Evolutionary conservation across 2,888 invertebrate species (phyloP), one percentile per base, ranked within the genome.

Genomic region (Tenthredo livida): DNA sequence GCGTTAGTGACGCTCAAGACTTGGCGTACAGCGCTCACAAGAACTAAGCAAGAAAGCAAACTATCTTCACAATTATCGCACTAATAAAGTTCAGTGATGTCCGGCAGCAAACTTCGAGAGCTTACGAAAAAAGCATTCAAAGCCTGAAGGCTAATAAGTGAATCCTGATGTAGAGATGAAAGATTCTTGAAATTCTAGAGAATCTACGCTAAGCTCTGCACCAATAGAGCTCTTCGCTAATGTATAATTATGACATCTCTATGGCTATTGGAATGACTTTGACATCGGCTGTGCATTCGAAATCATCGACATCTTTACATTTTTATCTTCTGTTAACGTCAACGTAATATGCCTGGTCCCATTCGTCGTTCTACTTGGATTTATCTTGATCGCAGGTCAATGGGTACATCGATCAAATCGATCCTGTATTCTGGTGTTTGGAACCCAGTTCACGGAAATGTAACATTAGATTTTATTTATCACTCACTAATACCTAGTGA

Each of bases 21-120:
- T 90, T 96, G 90, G 96, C 96, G 5, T 96, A 96, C 91, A 94
- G 94, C 75, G 96, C 94, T 54, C 96, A 96, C 87, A 83, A 83
- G 33, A 83, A 83, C 43, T 83, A 83, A 83, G 2, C 54, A 37
- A 54, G 29, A 70, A 83, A 83, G 2, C 54, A 37, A 54, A 50
- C 15, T 33, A 15, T 77, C 9, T 54, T 7, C 21, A 65, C n/a
- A 17, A 58, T 61, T 37, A 12, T 54, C 40, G 12, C 15, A 61
- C 40, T 67, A 17, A 33, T 43, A 17, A 67, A 29, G 50, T 67
- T 29, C 17, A 29, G 50, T 70, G 17, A 25, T 40, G 25, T 61
- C 65, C 33, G 70, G 40, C 9, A 40, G 21, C 58, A 12, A 58
- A 58, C 54, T 78, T 78, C 37, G 33, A 58, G 58, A 78, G 78